Evolutionary conservation across 2,888 invertebrate genomes (phyloP), one percentile per base, ranked within the genome.

Genomic region (Caenorhabditis angaria): DNA sequence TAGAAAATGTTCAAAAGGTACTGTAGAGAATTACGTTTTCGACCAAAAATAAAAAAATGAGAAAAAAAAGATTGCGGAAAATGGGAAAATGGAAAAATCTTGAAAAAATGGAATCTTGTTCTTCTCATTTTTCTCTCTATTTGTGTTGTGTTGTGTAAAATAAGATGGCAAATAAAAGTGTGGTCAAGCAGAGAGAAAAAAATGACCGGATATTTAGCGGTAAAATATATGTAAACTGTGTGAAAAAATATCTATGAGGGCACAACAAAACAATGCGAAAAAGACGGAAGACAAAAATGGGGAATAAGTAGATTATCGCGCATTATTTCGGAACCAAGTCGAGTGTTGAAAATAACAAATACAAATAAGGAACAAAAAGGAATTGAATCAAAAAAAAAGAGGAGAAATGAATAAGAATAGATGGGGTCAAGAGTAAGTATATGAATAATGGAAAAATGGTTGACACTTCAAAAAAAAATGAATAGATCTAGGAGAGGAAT

Each of bases 291-390:
- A 41, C 41, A 14, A 41, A 41, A 41, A 32, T n/a, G n/a, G n/a
- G n/a, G n/a, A n/a, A n/a, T 32, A 32, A 41, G 41, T 41, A 41
- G 41, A 41, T 41, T 41, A 41, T 41, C 41, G 41, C 41, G 41
- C 41, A 41, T 41, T 41, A 41, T 3, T 8, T 8, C 3, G 41
- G 41, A 6, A 41, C 41, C 41, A 41, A 41, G 41, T 41, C 41
- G 18, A 41, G 41, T 41, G 41, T 41, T 41, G 41, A 41, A 41
- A 41, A 41, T 41, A 41, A 41, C 41, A 41, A 41, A 41, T 41
- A 55, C 41, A 22, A 60, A 32, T 58, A 58, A 59, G 50, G 41
- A 41, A 10, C 14, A 53, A 41, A 54, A 55, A 29, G 50, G 14
- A 25, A 47, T 24, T 32, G 58, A 28, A 10, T n/a, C 32, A 12